Percentiles rank a stretch among this genome's conserved stretches.
Evolutionary conservation across 2,888 invertebrate genomes (phyloP).

Genomic region (Halictus quadricinctus): DNA sequence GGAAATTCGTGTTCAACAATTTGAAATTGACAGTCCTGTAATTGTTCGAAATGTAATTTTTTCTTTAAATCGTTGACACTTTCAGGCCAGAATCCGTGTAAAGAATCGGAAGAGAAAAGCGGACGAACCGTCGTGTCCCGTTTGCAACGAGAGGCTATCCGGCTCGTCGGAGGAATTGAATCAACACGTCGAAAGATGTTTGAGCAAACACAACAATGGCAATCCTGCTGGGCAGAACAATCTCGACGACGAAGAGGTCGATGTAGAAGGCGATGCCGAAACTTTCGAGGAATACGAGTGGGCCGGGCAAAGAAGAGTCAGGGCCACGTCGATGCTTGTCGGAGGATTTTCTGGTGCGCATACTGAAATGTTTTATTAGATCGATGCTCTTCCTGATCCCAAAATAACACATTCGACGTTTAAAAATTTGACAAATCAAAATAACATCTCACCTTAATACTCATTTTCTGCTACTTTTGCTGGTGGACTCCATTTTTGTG

Average conservation of each 20-base stretch:
- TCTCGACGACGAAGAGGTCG: conserved; percentile 90
- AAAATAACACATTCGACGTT: too few species aligned
- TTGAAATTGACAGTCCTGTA: background rate
- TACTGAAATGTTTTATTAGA: background rate
- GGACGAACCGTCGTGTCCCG: conserved; percentile 89
- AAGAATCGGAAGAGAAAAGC: conserved; percentile 88
- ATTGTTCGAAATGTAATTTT: background rate
- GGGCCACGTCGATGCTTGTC: conserved; percentile 88
- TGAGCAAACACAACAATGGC: conserved; percentile 85
- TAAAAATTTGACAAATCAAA: too few species aligned
- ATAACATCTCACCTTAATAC: too few species aligned
- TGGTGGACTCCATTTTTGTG: too few species aligned
- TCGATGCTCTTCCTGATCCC: background rate
- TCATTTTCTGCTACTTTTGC: too few species aligned
- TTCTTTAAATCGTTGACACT: background rate
- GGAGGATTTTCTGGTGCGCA: conserved; percentile 85
- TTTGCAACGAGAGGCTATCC: conserved; percentile 88
- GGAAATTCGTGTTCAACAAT: background rate
- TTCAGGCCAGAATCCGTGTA: conserved; percentile 82
- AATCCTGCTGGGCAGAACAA: conserved; percentile 87
- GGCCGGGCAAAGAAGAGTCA: conserved; percentile 93
- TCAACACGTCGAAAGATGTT: conserved; percentile 89
- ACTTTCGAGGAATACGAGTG: conserved; percentile 94
- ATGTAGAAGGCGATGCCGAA: conserved; percentile 88
- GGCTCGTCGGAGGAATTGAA: conserved; percentile 88